These are phyloP conservation scores for Malacoctenus gilli DNA, from an alignment of 2,797 vertebrate genomes.

Conservation along the genomic window DNA sequence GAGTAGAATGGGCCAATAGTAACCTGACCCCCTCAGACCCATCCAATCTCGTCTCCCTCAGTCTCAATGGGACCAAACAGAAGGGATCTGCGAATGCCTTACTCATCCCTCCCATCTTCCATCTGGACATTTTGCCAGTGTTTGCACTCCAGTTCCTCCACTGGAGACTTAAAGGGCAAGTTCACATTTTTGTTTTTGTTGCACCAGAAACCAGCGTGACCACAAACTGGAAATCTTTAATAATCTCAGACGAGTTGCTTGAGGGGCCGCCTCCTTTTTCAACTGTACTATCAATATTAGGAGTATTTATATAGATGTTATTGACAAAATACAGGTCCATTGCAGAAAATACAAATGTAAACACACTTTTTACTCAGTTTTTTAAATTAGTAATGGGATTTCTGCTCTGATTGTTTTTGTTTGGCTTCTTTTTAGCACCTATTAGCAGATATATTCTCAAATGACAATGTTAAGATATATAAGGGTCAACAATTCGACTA, in stretches of 20 bases:
- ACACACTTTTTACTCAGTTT: no score
- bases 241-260: no score
- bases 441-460: no score
- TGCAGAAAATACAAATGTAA: no score
- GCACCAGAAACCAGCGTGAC: slow-evolving; percentile 16
- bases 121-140: slow-evolving; percentile 73
- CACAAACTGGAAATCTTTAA: slow-evolving; percentile 18
- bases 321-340: no score
- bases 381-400: no score
- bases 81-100: slow-evolving; percentile 74
- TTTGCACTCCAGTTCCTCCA: slow-evolving; percentile 61
- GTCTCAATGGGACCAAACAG: slow-evolving; percentile 74
- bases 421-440: no score
- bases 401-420: no score
- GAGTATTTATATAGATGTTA: no score
- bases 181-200: slow-evolving; percentile 16
- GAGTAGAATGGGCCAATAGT: slow-evolving; percentile 74
- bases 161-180: slow-evolving; percentile 58
- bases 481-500: no score
- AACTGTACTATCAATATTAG: no score
- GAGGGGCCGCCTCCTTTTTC: neutral
- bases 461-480: no score
- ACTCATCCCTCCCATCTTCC: slow-evolving; percentile 77
- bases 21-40: slow-evolving; percentile 76
- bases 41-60: slow-evolving; percentile 76